Conservation (phyloP, 2,113 vertebrate species). For the Acrocephalus arundinaceus region DNA sequence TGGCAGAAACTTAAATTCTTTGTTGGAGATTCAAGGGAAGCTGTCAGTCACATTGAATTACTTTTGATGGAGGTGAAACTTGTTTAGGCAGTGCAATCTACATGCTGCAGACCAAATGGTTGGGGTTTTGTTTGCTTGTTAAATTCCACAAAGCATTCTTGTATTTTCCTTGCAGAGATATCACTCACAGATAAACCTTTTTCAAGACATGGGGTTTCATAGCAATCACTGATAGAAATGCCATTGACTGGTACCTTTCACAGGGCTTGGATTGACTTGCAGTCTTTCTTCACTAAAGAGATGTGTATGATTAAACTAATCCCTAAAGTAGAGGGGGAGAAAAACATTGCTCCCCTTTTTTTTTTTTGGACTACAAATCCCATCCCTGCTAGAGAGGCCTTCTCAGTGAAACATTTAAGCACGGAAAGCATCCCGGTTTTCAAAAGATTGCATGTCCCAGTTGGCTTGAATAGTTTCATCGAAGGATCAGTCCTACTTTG, state of each 20-base stretch:
- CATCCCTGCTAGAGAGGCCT: neutral
- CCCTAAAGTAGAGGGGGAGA: rapidly evolving
- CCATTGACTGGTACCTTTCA: neutral
- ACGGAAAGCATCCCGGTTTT: neutral
- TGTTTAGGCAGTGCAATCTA: conserved; percentile 43
- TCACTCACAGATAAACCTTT: neutral
- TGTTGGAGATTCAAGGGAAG: neutral
- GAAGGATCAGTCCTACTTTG: neutral
- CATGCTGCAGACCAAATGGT: neutral
- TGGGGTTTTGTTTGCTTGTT: neutral
- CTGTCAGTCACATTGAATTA: conserved; percentile 30
- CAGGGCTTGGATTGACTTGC: neutral
- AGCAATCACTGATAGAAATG: neutral
- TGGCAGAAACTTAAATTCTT: conserved; percentile 46
- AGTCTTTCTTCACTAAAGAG: neutral
- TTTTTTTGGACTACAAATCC: neutral
- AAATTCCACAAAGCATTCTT: conserved; percentile 15
- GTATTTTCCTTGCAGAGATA: neutral
- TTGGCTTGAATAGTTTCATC: neutral
- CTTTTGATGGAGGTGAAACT: conserved; percentile 37
- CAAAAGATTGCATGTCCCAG: neutral
- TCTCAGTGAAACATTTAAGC: neutral
- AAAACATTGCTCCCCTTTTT: neutral
- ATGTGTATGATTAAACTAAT: neutral
- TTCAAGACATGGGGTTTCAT: neutral